Base-by-base conservation (phyloP, 1,140 invertebrate species). In the Platyscapa corneri region DNA sequence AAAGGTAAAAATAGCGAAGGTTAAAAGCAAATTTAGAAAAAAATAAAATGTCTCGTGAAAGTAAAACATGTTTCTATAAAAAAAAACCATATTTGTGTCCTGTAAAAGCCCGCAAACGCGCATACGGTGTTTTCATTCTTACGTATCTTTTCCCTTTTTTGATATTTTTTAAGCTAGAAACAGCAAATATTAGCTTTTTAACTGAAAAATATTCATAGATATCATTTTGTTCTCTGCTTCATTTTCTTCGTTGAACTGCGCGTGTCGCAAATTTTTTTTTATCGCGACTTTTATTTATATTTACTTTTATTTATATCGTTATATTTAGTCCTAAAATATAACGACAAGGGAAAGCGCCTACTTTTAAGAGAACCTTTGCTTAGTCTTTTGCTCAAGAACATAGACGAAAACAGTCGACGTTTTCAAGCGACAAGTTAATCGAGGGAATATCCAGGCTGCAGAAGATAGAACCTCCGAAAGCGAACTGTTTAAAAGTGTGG, bases 11-110 rank as follows among this genome's bases (percentile, higher is more conserved):
- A 72, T 72, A 23, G 3, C 1, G 5, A 32, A 23, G 39, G 39
- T 39, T 39, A 39, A 72, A 72, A 72, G 32, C n/a, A n/a, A n/a
- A 3, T 72, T 70, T 72, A 20, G 34, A 72, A 16, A 72, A 72
- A 72, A 34, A 72, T 39, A 39, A 34, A 72, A 39, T 20, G 20
- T 37, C 34, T 39, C 37, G 39, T 72, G 7, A 39, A 72, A 12
- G 67, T 72, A 20, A 72, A 72, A 72, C 34, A 10, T 20, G 18
- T 23, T 34, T 72, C 67, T 72, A 72, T 72, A 72, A 72, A 72
- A 72, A 72, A 20, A n/a, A n/a, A n/a, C n/a, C n/a, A n/a, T n/a
- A n/a, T n/a, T n/a, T 34, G 5, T 72, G 67, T 72, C 37, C 23
- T 18, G 18, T 34, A 39, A 72, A 20, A 34, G 67, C 37, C n/a